Evolutionary conservation across 2,888 invertebrate genomes (phyloP).

Genomic region (Drosophila quinaria): DNA sequence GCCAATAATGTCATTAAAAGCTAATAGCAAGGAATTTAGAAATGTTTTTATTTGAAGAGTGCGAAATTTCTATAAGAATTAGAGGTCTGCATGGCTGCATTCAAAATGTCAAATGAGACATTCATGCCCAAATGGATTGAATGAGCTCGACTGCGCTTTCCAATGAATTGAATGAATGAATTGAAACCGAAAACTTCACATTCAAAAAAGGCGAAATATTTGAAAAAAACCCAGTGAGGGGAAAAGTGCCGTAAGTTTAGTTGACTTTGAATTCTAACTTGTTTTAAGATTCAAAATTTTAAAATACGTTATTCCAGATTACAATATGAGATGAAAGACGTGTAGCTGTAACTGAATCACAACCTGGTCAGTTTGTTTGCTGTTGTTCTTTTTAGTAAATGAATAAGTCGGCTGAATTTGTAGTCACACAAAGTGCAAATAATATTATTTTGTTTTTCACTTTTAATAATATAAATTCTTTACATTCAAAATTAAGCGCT

Average conservation of each 20-base stretch:
- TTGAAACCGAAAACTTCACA: no score
- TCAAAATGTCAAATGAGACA: no score
- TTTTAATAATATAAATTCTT: constrained; percentile 56
- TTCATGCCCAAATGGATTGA: no score
- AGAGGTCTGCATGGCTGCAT: no score
- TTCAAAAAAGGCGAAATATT: no score
- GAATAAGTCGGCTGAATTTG: constrained; percentile 38
- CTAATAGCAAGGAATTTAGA: constrained; percentile 30
- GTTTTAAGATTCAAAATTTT: not conserved
- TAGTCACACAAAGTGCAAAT: constrained; percentile 50
- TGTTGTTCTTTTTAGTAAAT: constrained; percentile 29
- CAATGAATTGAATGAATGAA: no score
- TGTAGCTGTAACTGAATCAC: not conserved
- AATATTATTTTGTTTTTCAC: constrained; percentile 50
- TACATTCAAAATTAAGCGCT: constrained; percentile 66
- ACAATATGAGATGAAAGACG: not conserved
- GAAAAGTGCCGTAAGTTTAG: no score
- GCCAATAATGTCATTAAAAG: constrained; percentile 47
- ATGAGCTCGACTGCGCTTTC: no score
- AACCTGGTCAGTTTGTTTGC: not conserved
- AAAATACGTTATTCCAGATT: not conserved
- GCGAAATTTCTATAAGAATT: no score
- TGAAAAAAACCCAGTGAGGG: no score
- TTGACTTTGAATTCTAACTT: not conserved
- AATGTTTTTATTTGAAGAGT: constrained; percentile 21